Percentiles rank a stretch among this genome's conserved stretches.
phyloP scores from a whole-genome alignment of 2,888 invertebrate genomes.

The Drosophila ustulata region DNA sequence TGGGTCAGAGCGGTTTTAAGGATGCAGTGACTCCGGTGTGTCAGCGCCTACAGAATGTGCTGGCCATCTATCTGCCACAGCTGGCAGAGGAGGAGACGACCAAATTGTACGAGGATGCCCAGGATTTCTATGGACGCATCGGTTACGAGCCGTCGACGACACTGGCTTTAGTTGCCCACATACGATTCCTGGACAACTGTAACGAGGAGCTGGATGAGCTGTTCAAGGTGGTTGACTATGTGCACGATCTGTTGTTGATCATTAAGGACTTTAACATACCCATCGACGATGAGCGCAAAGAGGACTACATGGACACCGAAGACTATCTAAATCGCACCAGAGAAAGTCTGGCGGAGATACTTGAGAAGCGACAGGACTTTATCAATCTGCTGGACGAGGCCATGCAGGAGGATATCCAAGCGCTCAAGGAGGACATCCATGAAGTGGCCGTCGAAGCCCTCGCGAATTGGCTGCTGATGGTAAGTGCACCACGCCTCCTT shows the following conservation, averaged over 20 bases:
- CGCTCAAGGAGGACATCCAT: constrained; percentile 90
- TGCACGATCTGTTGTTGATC: constrained; percentile 93
- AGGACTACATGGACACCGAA: constrained; percentile 85
- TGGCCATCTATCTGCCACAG: constrained; percentile 89
- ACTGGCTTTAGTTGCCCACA: constrained; percentile 88
- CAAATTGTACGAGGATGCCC: constrained; percentile 77
- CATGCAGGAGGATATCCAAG: constrained; percentile 91
- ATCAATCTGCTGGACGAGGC: constrained; percentile 90
- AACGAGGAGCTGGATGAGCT: constrained; percentile 89
- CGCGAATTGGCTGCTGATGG: constrained; percentile 78
- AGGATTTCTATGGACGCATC: constrained; percentile 88
- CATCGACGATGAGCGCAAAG: constrained; percentile 89
- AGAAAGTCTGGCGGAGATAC: constrained; percentile 87
- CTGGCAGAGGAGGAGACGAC: constrained; percentile 88
- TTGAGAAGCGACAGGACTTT: constrained; percentile 89
- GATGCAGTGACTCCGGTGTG: constrained; percentile 90
- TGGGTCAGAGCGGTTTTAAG: constrained; percentile 90
- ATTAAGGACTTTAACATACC: constrained; percentile 92
- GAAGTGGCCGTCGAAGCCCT: constrained; percentile 90
- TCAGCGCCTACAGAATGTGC: constrained; percentile 88
- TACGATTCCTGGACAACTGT: constrained; percentile 87
- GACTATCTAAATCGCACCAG: constrained; percentile 86
- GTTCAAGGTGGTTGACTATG: constrained; percentile 91
- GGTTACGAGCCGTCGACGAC: constrained; percentile 89
- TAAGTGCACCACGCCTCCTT: constrained; percentile 42